These are phyloP conservation scores for Morbakka virulenta DNA, from an alignment of 30 jellyfish, hydroid and myxozoan genomes.

Conservation along the genomic window DNA sequence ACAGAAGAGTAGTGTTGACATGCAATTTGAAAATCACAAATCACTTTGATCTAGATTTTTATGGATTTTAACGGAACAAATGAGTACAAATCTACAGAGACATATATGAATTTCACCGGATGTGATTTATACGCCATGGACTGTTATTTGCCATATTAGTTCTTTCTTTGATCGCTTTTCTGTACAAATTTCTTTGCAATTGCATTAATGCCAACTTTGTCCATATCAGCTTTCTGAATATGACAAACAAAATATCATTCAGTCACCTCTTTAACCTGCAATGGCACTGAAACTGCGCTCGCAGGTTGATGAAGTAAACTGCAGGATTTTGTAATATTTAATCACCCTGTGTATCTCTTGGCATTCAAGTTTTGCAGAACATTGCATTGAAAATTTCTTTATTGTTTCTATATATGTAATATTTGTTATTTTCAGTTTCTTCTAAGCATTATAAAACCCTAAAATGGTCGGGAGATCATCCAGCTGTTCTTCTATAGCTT, in stretches of 20 bases:
- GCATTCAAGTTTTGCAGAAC: conserved; percentile 23
- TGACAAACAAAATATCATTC: conserved; percentile 45
- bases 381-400: conserved; percentile 3
- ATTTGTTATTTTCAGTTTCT: neutral
- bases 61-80: neutral
- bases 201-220: neutral
- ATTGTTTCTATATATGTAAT: neutral
- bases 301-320: conserved; percentile 5
- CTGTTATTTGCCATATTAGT: neutral
- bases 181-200: neutral
- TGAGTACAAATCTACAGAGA: neutral
- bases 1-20: neutral
- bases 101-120: neutral
- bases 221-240: neutral
- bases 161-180: neutral
- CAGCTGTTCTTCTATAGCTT: neutral
- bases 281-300: conserved; percentile 67
- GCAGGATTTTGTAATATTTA: neutral
- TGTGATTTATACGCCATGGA: neutral
- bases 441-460: neutral
- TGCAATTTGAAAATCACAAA: neutral
- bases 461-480: conserved; percentile 14
- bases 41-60: neutral
- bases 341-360: conserved; percentile 31
- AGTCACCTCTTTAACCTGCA: conserved; percentile 46